Conservation (phyloP, 2,797 vertebrate genomes). For the Halcyon badia region DNA sequence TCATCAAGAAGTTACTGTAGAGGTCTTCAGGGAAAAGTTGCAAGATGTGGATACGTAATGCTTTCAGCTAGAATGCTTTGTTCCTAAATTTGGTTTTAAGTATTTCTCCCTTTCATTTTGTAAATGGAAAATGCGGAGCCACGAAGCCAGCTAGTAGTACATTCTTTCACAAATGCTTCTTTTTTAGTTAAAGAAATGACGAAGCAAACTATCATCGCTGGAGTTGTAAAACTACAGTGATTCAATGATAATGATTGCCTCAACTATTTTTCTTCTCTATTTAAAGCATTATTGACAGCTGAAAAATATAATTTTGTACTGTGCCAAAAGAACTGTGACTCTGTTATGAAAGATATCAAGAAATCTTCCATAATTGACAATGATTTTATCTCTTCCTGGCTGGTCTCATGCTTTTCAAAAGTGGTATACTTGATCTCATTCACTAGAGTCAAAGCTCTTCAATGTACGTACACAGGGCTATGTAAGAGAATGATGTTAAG, state of each 20-base stretch:
- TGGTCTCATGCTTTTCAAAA: neutral
- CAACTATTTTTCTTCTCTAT: neutral
- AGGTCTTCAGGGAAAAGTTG: neutral
- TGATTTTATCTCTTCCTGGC: constrained; percentile 17
- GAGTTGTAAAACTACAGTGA: constrained; percentile 16
- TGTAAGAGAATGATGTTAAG: neutral
- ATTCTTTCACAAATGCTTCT: neutral
- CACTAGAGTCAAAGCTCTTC: neutral
- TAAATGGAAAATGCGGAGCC: neutral
- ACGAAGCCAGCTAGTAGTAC: neutral
- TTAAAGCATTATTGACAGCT: constrained; percentile 19
- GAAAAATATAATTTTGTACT: neutral
- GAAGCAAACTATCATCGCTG: neutral
- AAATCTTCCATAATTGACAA: neutral
- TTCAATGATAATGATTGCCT: neutral
- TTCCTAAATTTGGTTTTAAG: neutral
- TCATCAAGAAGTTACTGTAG: neutral
- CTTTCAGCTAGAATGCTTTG: neutral
- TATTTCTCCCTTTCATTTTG: neutral
- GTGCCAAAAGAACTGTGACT: neutral
- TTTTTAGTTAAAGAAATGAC: constrained; percentile 24
- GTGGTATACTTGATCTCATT: neutral
- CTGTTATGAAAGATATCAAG: neutral
- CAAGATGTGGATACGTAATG: neutral
- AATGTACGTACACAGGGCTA: neutral